A percentile compares a stretch with the other conserved stretches of the same genome.
phyloP scores from a whole-genome alignment of 2,888 invertebrate species.

The Phyllotreta cruciferae region DNA sequence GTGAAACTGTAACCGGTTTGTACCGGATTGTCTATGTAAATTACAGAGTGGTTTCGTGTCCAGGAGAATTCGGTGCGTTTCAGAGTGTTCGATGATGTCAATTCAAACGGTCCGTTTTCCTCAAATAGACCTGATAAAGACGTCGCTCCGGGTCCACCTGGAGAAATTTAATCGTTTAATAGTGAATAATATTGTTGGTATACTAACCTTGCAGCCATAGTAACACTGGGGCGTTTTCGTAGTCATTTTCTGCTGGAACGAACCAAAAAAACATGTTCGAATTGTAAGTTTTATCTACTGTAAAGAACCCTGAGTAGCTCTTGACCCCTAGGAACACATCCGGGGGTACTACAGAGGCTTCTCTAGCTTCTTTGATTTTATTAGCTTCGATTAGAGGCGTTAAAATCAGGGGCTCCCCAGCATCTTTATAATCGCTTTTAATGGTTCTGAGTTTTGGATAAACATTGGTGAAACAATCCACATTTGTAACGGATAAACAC shows the following conservation, averaged over 20 bases:
- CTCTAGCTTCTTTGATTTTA: constrained; percentile 68
- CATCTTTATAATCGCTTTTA: constrained; percentile 22
- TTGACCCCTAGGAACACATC: constrained; percentile 60
- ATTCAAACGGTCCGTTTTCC: constrained; percentile 78
- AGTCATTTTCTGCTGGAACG: constrained; percentile 70
- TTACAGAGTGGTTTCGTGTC: constrained; percentile 57
- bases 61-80: constrained; percentile 66
- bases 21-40: constrained; percentile 91
- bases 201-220: constrained; percentile 77
- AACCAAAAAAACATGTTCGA: constrained; percentile 91
- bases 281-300: constrained; percentile 75
- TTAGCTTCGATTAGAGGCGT: constrained; percentile 74
- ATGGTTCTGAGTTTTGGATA: constrained; percentile 23
- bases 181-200: too few relatives aligned
- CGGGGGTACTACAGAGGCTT: constrained; percentile 63
- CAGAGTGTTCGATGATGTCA: constrained; percentile 45
- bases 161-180: neutral
- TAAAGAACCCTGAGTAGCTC: constrained; percentile 79
- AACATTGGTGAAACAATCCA: constrained; percentile 16
- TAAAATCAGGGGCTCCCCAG: constrained; percentile 70
- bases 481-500: too few relatives aligned
- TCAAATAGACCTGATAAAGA: constrained; percentile 78
- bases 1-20: constrained; percentile 92
- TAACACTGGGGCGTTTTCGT: constrained; percentile 70
- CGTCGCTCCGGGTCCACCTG: constrained; percentile 77